Evolutionary conservation across 1,140 invertebrate genomes (phyloP), one percentile per base, ranked within the genome.

Genomic region (Drosophila persimilis): DNA sequence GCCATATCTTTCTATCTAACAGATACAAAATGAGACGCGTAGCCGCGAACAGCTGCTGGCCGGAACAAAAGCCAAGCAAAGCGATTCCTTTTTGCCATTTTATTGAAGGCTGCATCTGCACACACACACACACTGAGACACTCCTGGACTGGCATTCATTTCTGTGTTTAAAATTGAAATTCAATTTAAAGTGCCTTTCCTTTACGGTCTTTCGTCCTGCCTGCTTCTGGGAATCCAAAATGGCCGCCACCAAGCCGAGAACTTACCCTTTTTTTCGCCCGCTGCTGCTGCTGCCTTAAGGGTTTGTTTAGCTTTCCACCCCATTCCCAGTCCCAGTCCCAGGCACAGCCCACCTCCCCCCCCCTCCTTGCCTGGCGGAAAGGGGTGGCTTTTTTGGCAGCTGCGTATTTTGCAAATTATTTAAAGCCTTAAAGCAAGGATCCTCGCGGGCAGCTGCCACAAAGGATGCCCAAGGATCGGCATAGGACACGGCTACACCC

Each of bases 361-460:
- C 20, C 20, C 20, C 20, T 20, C 20, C 2, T 1, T 17, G 17
- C 20, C 20, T 20, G 2, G n/a, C 7, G 13, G 9, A 35, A 26
- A 26, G 73, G 81, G 81, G 77, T 85, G 76, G 56, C 72, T 80
- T 76, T 74, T 46, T 35, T 46, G 71, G 60, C 77, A 64, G 77
- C 77, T 73, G 76, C 45, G 43, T 2, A 20, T 55, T 43, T 13
- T 54, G 56, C 64, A 74, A 60, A 60, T 61, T 60, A 66, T 66
- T 66, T 72, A 24, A 31, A 29, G 43, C 43, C 8, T 53, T 74
- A 53, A 56, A 26, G 5, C 9, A 20, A 31, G 46, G 56, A 47
- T 51, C 60, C 26, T 70, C 57, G 57, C 29, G 53, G 29, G 44
- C 75, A 77, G 59, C 52, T 77, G 61, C 61, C 44, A 20, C 17